Evolutionary conservation across 1,140 invertebrate genomes (phyloP), one percentile per base, ranked within the genome.

Genomic region (Drosophila nannoptera): DNA sequence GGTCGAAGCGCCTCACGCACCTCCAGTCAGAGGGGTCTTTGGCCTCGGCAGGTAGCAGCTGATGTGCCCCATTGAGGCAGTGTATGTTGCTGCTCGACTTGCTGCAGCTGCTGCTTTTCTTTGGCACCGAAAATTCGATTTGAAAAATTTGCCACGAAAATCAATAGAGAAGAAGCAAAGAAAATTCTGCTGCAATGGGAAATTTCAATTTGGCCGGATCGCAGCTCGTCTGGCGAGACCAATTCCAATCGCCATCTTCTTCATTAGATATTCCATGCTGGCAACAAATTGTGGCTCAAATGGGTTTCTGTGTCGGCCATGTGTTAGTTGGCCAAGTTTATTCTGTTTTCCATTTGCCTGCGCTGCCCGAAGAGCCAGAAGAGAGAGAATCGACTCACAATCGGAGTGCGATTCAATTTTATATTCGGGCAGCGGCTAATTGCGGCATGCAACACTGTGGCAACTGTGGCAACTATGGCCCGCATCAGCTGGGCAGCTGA

Each of bases 201-300:
- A 43, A 14, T 43, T 43, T n/a, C 14, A 43, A 43, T 14, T 43
- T 12, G 40, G 64, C 66, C 31, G 43, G 22, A 16, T 50, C 31
- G 40, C n/a, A n/a, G n/a, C n/a, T 14, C 40, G 40, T 12, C 40
- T 43, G 40, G 22, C 22, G 22, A 22, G 22, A 22, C 22, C 22
- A 22, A 22, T 22, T 22, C 22, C 22, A 22, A 22, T 22, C 22
- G 22, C 22, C 1, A 22, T 11, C 9, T 7, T 49, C 38, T 81
- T 82, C 78, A 82, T 82, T 78, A 78, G 66, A 75, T 83, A 82
- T 83, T 81, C 73, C 67, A 49, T 56, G 32, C 43, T 48, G 74
- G 75, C 36, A 69, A 67, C 42, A 77, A 82, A 45, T 64, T 69
- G 60, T 69, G 67, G 45, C 32, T 56, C 46, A 48, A 65, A 66